Percentiles rank a stretch among this genome's conserved stretches.
phyloP scores from a whole-genome alignment of 2,113 vertebrate genomes.

The Onychostruthus taczanowskii region DNA sequence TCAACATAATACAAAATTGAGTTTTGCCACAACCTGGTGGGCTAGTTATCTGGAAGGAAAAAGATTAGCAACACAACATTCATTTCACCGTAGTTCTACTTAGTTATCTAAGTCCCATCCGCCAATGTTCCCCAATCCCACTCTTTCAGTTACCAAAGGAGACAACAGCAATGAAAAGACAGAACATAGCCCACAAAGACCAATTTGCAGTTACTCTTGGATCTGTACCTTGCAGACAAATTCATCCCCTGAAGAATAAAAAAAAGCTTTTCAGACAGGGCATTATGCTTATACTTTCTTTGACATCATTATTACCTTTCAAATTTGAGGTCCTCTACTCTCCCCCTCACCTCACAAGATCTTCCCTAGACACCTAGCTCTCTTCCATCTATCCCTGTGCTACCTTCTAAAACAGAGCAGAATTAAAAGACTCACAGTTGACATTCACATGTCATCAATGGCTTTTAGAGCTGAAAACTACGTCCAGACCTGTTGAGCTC shows the following conservation, averaged over 20 bases:
- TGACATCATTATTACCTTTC: neutral
- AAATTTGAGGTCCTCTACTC: neutral
- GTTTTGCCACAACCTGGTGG: conserved; percentile 89
- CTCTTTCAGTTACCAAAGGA: neutral
- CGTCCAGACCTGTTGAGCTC: neutral
- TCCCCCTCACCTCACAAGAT: neutral
- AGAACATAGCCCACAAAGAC: neutral
- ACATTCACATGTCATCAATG: neutral
- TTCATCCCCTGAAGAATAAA: neutral
- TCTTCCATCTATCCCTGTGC: neutral
- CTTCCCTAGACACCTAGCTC: neutral
- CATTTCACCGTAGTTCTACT: neutral
- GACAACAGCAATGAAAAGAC: neutral
- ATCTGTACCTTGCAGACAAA: neutral
- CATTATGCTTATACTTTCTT: neutral
- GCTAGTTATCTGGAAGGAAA: conserved; percentile 76
- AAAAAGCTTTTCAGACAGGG: neutral
- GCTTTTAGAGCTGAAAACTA: neutral
- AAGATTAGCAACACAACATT: neutral
- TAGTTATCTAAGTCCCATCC: neutral
- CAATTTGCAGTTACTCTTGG: neutral
- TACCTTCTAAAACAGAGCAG: neutral
- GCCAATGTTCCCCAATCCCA: neutral
- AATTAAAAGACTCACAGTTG: neutral
- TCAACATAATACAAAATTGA: conserved; percentile 85